Conservation (phyloP, 2,888 invertebrate genomes). For the Anodontia alba region DNA sequence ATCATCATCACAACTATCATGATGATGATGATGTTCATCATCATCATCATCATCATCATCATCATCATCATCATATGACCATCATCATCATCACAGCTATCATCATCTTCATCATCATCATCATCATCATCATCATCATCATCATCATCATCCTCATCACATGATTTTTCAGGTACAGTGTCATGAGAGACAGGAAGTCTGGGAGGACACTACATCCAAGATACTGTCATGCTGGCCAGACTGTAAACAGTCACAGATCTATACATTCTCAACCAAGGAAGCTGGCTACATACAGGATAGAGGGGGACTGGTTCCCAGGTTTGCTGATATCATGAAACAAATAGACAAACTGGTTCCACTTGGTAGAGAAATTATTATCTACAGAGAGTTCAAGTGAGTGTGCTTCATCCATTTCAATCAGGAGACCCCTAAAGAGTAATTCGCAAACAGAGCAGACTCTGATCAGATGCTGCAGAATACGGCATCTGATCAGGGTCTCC, state of each 20-base stretch:
- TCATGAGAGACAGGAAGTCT: constrained; percentile 63
- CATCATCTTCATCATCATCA: background rate
- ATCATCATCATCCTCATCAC: too few species aligned
- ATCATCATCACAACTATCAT: too few species aligned
- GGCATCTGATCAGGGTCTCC: too few species aligned
- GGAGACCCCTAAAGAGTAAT: too few species aligned
- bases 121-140: background rate
- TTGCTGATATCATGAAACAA: constrained; percentile 64
- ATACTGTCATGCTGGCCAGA: constrained; percentile 66
- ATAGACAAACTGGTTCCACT: constrained; percentile 68
- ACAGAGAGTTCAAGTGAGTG: constrained; percentile 47
- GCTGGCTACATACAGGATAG: constrained; percentile 55
- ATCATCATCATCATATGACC: too few species aligned
- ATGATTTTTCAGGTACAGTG: too few species aligned
- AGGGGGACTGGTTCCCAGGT: constrained; percentile 68
- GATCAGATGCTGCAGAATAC: too few species aligned
- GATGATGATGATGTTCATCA: background rate
- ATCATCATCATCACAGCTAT: too few species aligned
- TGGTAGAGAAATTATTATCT: constrained; percentile 61
- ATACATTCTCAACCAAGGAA: constrained; percentile 66
- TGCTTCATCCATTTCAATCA: too few species aligned
- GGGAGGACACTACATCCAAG: constrained; percentile 63
- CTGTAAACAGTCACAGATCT: constrained; percentile 63
- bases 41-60: background rate
- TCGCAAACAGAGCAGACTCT: too few species aligned